Conservation (phyloP, 64 coral and sea anemone species). For the Trachythela sp. region DNA sequence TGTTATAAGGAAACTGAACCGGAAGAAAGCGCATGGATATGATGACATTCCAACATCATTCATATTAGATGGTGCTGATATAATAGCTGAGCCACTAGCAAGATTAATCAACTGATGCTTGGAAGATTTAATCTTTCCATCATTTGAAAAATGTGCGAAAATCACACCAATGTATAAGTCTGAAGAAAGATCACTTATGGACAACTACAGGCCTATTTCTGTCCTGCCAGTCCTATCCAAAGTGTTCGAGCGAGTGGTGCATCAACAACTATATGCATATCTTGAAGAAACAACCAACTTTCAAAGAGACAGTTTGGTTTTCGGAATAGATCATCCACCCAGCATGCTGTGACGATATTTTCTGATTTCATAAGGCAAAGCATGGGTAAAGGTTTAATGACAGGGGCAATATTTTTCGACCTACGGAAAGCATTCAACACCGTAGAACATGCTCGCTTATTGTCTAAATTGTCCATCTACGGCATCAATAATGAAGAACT, state of each 20-base stretch:
- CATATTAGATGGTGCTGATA: background rate
- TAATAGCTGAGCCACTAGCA: constrained; percentile 4
- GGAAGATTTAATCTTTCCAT: background rate
- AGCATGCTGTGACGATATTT: background rate
- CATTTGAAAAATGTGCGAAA: background rate
- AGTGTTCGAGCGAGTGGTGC: background rate
- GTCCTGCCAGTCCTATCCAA: background rate
- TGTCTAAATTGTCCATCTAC: too few species aligned
- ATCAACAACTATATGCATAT: background rate
- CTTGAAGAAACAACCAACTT: background rate
- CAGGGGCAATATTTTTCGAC: background rate
- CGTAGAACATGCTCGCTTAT: too few species aligned
- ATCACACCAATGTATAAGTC: background rate
- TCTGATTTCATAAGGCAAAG: too few species aligned
- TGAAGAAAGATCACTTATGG: background rate
- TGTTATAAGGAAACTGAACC: background rate
- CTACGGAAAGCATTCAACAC: too few species aligned
- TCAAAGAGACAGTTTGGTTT: background rate
- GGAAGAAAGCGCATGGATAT: background rate
- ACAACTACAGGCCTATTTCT: background rate
- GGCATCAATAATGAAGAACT: too few species aligned
- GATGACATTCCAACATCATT: background rate
- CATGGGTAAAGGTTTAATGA: too few species aligned
- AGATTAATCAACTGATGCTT: background rate
- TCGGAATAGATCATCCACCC: background rate